These are phyloP conservation scores for Tetramorium simillimum DNA, from an alignment of 1,140 invertebrate genomes.

Conservation along the genomic window DNA sequence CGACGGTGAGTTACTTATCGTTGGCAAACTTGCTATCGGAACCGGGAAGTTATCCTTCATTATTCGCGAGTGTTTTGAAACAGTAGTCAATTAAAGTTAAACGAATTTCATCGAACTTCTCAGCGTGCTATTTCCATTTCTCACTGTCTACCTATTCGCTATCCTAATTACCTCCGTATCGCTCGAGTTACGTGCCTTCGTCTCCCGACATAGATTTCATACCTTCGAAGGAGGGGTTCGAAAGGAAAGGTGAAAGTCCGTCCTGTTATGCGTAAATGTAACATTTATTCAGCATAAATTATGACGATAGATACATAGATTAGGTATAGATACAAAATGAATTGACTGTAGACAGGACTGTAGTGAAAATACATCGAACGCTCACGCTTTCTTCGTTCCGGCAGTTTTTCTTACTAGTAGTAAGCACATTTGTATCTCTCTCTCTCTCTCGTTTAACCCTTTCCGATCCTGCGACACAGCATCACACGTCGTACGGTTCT, in stretches of 20 bases:
- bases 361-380: conserved; percentile 84
- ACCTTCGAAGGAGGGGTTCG: conserved; percentile 21
- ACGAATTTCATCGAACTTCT: conserved; percentile 61
- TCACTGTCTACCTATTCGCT: conserved; percentile 18
- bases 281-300: conserved; percentile 86
- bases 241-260: not conserved
- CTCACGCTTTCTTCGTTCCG: conserved; percentile 75
- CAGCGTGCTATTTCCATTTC: conserved; percentile 45
- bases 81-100: conserved; percentile 61
- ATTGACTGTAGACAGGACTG: conserved; percentile 85
- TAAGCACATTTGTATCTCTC: not conserved
- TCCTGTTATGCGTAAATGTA: conserved; percentile 82
- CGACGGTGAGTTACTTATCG: conserved; percentile 55
- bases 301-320: conserved; percentile 84
- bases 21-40: conserved; percentile 43
- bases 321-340: conserved; percentile 84
- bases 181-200: conserved; percentile 10
- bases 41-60: conserved; percentile 56
- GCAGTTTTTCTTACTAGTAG: conserved; percentile 49
- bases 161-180: conserved; percentile 45
- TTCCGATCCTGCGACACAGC: not conserved
- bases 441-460: not conserved
- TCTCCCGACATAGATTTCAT: not conserved
- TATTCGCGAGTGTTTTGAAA: conserved; percentile 61
- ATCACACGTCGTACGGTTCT: not conserved